Evolutionary conservation across 1,140 invertebrate species (phyloP).

Genomic region (Helicoverpa zea): DNA sequence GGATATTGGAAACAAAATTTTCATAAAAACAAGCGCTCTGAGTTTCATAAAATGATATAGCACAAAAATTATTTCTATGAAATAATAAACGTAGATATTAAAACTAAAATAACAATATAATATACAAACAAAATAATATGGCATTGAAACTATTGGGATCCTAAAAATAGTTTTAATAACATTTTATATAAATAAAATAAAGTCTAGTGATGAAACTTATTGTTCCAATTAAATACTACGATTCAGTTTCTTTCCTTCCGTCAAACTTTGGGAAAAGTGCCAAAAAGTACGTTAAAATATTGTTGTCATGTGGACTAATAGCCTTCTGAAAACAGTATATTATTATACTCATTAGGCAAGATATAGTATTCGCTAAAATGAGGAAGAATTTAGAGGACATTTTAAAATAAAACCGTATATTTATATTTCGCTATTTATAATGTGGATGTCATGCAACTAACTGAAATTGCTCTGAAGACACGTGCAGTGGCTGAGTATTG

Average conservation of each 20-base stretch:
- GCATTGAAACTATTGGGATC: not conserved
- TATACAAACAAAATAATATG: too few relatives aligned
- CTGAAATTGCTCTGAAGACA: conserved; percentile 10
- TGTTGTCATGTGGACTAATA: conserved; percentile 62
- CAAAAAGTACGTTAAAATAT: conserved; percentile 64
- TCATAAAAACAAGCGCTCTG: too few relatives aligned
- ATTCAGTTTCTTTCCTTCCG: conserved; percentile 70
- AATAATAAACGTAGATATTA: too few relatives aligned
- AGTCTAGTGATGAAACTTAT: conserved; percentile 56
- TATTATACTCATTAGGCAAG: conserved; percentile 50
- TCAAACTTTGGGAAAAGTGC: conserved; percentile 69
- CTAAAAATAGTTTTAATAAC: not conserved
- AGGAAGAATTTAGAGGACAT: conserved; percentile 52
- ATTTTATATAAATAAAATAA: conserved; percentile 23
- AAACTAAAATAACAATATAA: too few relatives aligned
- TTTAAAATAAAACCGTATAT: conserved; percentile 49
- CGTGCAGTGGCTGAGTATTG: conserved; percentile 12
- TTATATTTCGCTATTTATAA: conserved; percentile 52
- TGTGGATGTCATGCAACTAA: conserved; percentile 18
- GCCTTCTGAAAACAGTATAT: conserved; percentile 47
- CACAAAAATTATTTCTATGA: too few relatives aligned
- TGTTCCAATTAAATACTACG: conserved; percentile 65
- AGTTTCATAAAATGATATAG: too few relatives aligned
- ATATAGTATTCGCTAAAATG: conserved; percentile 53
- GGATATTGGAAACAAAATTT: too few relatives aligned